These are phyloP conservation scores for Ciconia boyciana DNA, from an alignment of 2,113 vertebrate species.

Conservation along the genomic window DNA sequence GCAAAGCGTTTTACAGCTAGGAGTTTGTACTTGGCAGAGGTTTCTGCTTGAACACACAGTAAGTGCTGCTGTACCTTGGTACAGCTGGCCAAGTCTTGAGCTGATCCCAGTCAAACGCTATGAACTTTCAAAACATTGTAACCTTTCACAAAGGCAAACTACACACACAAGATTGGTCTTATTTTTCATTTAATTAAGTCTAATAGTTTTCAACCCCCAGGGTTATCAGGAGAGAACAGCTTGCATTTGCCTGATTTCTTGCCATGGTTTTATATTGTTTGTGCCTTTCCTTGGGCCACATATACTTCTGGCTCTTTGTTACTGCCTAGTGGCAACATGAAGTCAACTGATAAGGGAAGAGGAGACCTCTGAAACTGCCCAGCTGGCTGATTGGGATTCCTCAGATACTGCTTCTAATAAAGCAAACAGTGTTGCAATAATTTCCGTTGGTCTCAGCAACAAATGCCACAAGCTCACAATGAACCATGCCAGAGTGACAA, in stretches of 20 bases:
- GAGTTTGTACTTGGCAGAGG: not conserved
- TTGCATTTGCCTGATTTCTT: conserved; percentile 31
- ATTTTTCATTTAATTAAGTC: conserved; percentile 32
- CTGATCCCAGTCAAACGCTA: not conserved
- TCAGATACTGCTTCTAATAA: not conserved
- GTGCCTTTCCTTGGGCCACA: not conserved
- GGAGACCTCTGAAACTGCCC: not conserved
- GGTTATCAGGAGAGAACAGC: conserved; percentile 42
- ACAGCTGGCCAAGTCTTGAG: not conserved
- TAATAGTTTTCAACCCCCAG: conserved; percentile 11
- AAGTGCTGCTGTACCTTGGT: not conserved
- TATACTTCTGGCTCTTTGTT: not conserved
- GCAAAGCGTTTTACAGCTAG: not conserved
- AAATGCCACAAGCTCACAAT: not conserved
- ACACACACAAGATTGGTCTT: not conserved
- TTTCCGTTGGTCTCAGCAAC: not conserved
- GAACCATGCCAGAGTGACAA: not conserved
- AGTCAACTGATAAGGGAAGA: conserved; percentile 23
- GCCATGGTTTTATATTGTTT: not conserved
- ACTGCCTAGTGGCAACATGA: not conserved
- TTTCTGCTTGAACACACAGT: not conserved
- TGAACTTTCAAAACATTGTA: not conserved
- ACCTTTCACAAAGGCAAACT: not conserved
- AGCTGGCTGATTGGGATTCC: not conserved
- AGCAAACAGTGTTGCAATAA: not conserved